Evolutionary conservation across 2,797 vertebrate genomes (phyloP), one percentile per base, ranked within the genome.

Genomic region (Anguilla pacifica): DNA sequence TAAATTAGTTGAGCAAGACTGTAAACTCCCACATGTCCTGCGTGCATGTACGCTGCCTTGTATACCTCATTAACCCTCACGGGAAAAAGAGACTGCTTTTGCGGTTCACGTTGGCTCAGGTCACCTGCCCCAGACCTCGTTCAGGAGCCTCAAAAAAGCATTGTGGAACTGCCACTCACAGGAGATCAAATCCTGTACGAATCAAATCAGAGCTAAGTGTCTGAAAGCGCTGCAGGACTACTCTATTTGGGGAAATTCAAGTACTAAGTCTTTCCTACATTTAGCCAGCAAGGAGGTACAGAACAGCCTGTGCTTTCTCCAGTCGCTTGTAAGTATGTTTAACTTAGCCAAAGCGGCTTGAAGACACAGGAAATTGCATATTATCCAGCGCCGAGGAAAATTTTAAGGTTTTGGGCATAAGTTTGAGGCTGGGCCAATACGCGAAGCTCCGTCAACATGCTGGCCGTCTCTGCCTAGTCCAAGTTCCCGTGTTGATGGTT

Each of bases 351-450:
- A 91, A 28, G 43, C 87, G 89, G 90, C 55, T 1, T 77, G 85
- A 86, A 92, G 91, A 93, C 91, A 92, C 93, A 92, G 93, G 93
- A 94, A 94, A 91, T 59, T 91, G 90, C 90, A 89, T 84, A 90
- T 91, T 90, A 92, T 70, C 88, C 92, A 86, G 61, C 88, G 89
- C 92, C 92, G 89, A 67, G 70, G 86, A 85, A 88, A 85, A 93
- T 90, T 87, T 90, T 92, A 88, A 86, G 91, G 91, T 85, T 25
- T 46, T 83, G 86, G 84, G 13, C 28, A 19, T 2, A 49, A 39
- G 35, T 77, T 3, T 43, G 35, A 51, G 77, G 22, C 19, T 51
- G 46, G 46, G 43, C 43, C 31, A 43, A 46, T 22, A 46, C 3
- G 11, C 22, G 19, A 5, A 43, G 17, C 31, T 43, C 35, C 13